phyloP scores from a whole-genome alignment of 2,113 vertebrate species.

The Cynopterus brachyotis region DNA sequence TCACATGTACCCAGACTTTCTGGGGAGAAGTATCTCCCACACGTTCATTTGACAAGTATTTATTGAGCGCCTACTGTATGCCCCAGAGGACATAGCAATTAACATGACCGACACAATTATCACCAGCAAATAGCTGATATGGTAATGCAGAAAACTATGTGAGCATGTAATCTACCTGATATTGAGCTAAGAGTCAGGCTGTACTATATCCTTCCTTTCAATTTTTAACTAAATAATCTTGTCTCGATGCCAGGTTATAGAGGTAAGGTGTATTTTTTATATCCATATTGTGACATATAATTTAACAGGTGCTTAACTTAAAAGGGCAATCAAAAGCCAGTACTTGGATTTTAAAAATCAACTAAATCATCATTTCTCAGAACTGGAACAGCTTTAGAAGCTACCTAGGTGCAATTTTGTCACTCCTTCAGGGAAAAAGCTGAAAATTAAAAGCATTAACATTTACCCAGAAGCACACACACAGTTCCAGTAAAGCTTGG shows the following conservation, averaged over 20 bases:
- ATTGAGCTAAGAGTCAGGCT: neutral
- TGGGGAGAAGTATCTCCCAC: neutral
- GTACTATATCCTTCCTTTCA: neutral
- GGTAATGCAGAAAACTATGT: neutral
- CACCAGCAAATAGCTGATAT: neutral
- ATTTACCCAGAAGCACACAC: neutral
- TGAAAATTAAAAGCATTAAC: neutral
- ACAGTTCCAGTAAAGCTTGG: neutral
- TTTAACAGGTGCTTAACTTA: neutral
- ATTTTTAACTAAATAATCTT: neutral
- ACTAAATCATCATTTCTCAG: neutral
- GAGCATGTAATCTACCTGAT: neutral
- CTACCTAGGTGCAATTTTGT: neutral
- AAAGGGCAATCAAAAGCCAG: neutral
- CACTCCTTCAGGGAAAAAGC: neutral
- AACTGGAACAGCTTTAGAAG: neutral
- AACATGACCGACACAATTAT: neutral
- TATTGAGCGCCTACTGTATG: neutral
- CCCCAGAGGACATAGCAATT: neutral
- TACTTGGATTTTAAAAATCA: neutral
- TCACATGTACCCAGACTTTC: neutral
- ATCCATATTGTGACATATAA: neutral
- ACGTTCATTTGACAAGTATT: neutral
- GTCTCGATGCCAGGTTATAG: neutral
- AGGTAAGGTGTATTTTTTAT: neutral